Evolutionary conservation across 2,797 vertebrate genomes (phyloP).

Genomic region (Balearica regulorum): DNA sequence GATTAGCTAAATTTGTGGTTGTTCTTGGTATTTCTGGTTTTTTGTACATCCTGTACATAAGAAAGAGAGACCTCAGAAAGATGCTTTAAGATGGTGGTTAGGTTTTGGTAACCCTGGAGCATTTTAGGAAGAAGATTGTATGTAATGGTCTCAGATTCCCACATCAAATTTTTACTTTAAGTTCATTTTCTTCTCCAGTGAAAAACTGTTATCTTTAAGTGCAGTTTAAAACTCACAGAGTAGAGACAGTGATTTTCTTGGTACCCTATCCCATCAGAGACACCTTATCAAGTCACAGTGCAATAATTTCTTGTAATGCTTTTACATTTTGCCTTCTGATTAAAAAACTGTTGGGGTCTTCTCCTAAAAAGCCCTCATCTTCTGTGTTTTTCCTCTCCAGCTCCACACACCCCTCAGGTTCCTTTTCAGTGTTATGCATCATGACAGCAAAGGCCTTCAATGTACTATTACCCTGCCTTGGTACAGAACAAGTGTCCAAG

Average conservation of each 20-base stretch:
- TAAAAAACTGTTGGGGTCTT: background rate
- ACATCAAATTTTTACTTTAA: background rate
- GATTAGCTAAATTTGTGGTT: background rate
- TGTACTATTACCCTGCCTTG: background rate
- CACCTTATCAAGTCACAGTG: background rate
- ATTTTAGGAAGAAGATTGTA: background rate
- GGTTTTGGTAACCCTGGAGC: background rate
- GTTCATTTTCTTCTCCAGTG: background rate
- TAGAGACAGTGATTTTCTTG: background rate
- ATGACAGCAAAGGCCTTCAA: background rate
- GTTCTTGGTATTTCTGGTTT: background rate
- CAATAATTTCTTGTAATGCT: background rate
- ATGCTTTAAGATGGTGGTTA: background rate
- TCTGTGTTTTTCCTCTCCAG: background rate
- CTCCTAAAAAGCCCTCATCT: background rate
- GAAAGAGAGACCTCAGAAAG: background rate
- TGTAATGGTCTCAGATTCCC: background rate
- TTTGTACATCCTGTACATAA: background rate
- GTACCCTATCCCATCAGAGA: background rate
- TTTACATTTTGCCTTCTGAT: background rate
- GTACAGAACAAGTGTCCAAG: background rate
- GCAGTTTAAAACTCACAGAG: background rate
- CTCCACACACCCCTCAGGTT: background rate
- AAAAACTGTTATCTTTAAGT: background rate
- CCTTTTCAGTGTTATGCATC: background rate